Evolutionary conservation across 1,140 invertebrate species (phyloP), one percentile per base, ranked within the genome.

Genomic region (Zaprionus kolodkinae): DNA sequence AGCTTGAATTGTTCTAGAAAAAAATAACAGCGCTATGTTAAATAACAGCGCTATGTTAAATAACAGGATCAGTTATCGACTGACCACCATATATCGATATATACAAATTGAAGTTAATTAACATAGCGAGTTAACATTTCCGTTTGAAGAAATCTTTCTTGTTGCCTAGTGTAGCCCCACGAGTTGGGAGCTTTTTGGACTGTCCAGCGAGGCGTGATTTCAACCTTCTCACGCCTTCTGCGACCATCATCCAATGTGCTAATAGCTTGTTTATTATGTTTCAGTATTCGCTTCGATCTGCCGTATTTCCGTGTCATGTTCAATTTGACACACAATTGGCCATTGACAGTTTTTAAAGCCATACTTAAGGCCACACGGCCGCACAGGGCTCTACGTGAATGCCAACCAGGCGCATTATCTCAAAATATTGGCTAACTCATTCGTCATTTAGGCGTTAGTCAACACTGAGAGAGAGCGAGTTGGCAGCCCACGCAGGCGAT

Each of bases 181-280:
- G 30, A 35, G n/a, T 21, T 35, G 6, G 7, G 35, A n/a, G 35
- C 9, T 38, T 60, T 17, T 62, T 59, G 3, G 48, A 27, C 72
- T 56, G 57, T 43, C 21, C 64, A 35, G 40, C 72, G 68, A 40
- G 56, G 75, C 71, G 61, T 78, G 78, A 72, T 70, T 69, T 43
- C 36, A 17, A 70, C 33, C 64, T 36, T 52, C 59, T 83, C 35
- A 62, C 21, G 52, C 36, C 61, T 55, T n/a, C n/a, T 70, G 54
- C 70, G 79, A 3, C 27, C 27, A 27, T 27, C 25, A 27, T 2
- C 25, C 68, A 79, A 65, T 76, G 83, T 86, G 83, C 76, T 88
- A 86, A 86, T 77, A 78, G 83, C 72, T 87, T 86, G 79, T 77
- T 79, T 86, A 87, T 87, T 79, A 79, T 76, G 76, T 87, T 69